Evolutionary conservation across 2,888 invertebrate species (phyloP), one percentile per base, ranked within the genome.

Genomic region (Sinhomidia bicolor): DNA sequence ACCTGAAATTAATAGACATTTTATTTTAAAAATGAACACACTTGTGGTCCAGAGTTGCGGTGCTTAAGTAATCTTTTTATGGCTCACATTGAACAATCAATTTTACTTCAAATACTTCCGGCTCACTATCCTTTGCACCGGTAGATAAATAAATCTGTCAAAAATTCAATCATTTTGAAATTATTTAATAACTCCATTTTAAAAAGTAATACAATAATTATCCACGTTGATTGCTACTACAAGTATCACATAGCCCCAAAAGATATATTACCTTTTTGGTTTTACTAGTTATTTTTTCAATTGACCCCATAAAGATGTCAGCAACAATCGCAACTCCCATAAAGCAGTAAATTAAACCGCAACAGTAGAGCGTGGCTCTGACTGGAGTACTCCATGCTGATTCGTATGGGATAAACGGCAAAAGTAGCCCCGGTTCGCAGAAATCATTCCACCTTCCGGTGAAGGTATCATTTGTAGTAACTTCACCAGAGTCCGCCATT

Each of bases 241-340:
- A 9, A 65, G 26, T 47, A 29, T 60, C 51, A 36, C 26, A 60
- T 4, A 12, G 36, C 23, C 36, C 36, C 29, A n/a, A 60, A 20
- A 62, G 7, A 32, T 41, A 5, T 4, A 17, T 85, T 9, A 95
- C 93, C 91, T 93, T 94, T 65, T 93, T 92, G 14, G 94, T 95
- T 91, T 94, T 94, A 90, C 94, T 94, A 23, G 95, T 95, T 91
- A 95, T 95, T 91, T 94, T 94, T 92, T 95, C 95, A 85, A 95
- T 95, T 84, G 95, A 93, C 88, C 94, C 94, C 95, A 95, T 95
- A 93, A 95, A 95, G 84, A 95, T 93, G 92, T 95, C 95, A n/a
- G 95, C 95, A 23, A 95, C 94, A 91, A 95, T 95, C 85, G 95
- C 94, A 9, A 95, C 94, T 26, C 95, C 95, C 91, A 95, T 93